Percentiles rank a stretch among this genome's conserved stretches.
Evolutionary conservation across 2,888 invertebrate genomes (phyloP).

Genomic region (Ctenicera cuprea): DNA sequence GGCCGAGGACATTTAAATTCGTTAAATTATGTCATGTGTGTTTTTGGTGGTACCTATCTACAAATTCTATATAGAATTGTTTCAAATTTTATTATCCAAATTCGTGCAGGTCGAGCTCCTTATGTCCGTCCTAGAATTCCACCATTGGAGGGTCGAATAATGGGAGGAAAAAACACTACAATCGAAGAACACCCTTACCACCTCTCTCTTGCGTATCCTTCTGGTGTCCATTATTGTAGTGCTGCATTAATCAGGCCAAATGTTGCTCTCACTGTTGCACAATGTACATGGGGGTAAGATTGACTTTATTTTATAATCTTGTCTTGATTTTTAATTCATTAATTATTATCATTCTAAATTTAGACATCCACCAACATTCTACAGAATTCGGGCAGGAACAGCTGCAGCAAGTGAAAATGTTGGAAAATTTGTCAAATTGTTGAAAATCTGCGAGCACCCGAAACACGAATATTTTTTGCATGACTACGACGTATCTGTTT

Average conservation of each 20-base stretch:
- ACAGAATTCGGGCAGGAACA: not conserved
- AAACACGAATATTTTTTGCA: not conserved
- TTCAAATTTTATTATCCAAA: not conserved
- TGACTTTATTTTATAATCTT: not conserved
- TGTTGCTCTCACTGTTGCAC: conserved; percentile 75
- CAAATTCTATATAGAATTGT: too few species aligned
- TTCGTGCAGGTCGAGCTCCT: not conserved
- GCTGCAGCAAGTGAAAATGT: not conserved
- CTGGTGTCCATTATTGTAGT: conserved; percentile 74
- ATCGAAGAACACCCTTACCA: conserved; percentile 76
- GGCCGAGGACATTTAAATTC: too few species aligned
- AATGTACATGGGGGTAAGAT: conserved; percentile 68
- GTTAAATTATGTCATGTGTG: not conserved
- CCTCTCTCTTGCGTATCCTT: conserved; percentile 73
- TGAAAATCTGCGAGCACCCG: conserved; percentile 9
- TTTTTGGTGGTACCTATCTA: conserved; percentile 5
- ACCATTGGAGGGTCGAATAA: conserved; percentile 62
- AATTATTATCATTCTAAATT: not conserved
- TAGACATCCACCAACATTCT: not conserved
- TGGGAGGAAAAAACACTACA: conserved; percentile 73
- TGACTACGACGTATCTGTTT: conserved; percentile 28
- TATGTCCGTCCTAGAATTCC: too few species aligned
- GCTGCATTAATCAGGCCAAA: conserved; percentile 73
- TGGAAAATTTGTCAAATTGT: not conserved
- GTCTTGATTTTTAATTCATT: not conserved